These are phyloP conservation scores for Himalopsyche phryganea DNA, from an alignment of 1,140 invertebrate genomes.

Conservation along the genomic window DNA sequence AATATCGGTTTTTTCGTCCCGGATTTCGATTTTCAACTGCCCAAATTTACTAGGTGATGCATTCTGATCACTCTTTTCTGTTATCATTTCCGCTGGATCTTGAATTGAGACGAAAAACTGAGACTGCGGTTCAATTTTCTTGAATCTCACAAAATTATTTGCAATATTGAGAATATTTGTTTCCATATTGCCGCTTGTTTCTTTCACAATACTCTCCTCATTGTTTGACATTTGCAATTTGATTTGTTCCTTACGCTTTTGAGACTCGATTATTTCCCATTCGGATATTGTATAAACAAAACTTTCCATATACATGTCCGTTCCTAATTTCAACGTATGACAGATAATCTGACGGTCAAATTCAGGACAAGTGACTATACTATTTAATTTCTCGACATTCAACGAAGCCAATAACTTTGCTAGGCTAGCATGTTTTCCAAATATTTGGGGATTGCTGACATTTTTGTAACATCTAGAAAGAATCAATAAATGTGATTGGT, in stretches of 20 bases:
- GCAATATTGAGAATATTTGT: conserved; percentile 47
- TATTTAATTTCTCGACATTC: conserved; percentile 23
- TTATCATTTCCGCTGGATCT: conserved; percentile 14
- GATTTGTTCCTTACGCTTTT: conserved; percentile 37
- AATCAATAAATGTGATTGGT: not conserved
- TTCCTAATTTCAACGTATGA: conserved; percentile 22
- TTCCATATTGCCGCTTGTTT: conserved; percentile 39
- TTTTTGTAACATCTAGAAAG: conserved; percentile 30
- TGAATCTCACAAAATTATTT: conserved; percentile 45
- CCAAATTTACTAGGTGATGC: conserved; percentile 44
- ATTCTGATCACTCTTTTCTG: conserved; percentile 39
- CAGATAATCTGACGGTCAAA: conserved; percentile 27
- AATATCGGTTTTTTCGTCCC: conserved; percentile 41
- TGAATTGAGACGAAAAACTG: conserved; percentile 50
- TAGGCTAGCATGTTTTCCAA: conserved; percentile 16
- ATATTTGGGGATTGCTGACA: conserved; percentile 16
- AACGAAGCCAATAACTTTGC: conserved; percentile 18
- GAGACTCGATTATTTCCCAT: conserved; percentile 37
- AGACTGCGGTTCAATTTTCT: conserved; percentile 45
- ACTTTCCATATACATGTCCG: conserved; percentile 35
- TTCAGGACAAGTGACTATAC: conserved; percentile 21
- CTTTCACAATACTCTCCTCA: conserved; percentile 20
- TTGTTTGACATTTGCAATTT: conserved; percentile 35
- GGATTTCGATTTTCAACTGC: conserved; percentile 36
- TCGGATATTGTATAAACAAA: conserved; percentile 40